These are phyloP conservation scores for Maconellicoccus hirsutus DNA, from an alignment of 1,140 invertebrate species.

Conservation along the genomic window DNA sequence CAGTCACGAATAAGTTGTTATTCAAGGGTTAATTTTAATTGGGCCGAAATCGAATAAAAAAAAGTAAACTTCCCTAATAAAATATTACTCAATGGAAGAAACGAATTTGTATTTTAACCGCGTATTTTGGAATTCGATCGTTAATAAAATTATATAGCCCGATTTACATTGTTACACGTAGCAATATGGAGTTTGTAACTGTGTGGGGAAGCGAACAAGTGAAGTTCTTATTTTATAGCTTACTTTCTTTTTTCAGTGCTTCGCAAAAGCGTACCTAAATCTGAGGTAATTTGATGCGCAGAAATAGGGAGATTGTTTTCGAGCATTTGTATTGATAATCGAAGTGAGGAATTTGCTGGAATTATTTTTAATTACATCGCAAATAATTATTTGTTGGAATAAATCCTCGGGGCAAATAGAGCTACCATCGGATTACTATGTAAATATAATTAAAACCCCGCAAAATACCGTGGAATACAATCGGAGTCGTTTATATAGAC, in stretches of 20 bases:
- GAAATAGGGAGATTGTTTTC: no score
- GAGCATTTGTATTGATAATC: no score
- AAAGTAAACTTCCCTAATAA: neutral
- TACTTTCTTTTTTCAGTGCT: neutral
- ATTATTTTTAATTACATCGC: no score
- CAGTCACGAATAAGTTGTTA: neutral
- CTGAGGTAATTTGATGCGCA: no score
- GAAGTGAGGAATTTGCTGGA: no score
- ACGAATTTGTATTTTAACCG: neutral
- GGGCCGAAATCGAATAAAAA: neutral
- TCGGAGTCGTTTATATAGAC: no score
- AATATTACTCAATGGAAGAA: neutral
- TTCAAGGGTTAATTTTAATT: slow-evolving; percentile 4
- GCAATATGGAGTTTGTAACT: neutral
- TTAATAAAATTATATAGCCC: slow-evolving; percentile 1
- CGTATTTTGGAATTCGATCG: slow-evolving; percentile 3
- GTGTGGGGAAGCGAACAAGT: slow-evolving; percentile 2
- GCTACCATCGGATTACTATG: no score
- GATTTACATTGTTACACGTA: slow-evolving; percentile 9
- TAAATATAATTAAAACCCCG: no score
- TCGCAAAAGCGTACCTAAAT: neutral
- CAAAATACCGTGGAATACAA: no score
- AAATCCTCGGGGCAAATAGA: no score
- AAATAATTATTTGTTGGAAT: no score
- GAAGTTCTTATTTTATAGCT: slow-evolving; percentile 5